A percentile compares a stretch with the other conserved stretches of the same genome.
Conservation (phyloP, 2,113 vertebrate species). For the Mungos mungo region DNA sequence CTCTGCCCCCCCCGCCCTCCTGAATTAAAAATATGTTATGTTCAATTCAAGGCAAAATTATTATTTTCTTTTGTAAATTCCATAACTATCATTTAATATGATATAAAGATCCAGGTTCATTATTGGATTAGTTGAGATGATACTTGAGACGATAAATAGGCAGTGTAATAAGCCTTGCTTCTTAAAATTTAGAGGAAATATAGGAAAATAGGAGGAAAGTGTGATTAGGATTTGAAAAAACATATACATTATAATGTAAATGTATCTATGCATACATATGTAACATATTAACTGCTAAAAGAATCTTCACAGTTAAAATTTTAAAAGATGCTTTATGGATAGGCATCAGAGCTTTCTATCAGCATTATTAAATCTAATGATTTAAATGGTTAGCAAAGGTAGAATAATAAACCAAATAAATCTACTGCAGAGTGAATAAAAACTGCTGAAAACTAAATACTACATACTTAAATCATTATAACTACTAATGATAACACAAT, state of each 20-base stretch:
- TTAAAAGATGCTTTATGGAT: background rate
- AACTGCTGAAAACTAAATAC: background rate
- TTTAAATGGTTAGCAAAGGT: background rate
- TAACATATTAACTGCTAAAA: background rate
- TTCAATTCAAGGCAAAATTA: background rate
- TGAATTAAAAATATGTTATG: background rate
- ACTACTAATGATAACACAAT: background rate
- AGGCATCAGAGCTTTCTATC: background rate
- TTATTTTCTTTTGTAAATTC: background rate
- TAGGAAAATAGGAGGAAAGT: constrained; percentile 2
- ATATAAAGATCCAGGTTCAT: background rate
- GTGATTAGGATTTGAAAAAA: background rate
- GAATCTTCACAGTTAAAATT: background rate
- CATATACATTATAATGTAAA: background rate
- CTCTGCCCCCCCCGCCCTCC: background rate
- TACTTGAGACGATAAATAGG: background rate
- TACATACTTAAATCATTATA: background rate
- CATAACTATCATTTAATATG: background rate
- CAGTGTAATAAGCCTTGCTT: background rate
- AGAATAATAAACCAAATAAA: background rate
- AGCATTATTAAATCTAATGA: background rate
- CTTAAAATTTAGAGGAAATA: background rate
- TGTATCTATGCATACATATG: background rate
- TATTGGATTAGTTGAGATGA: background rate
- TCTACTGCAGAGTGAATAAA: background rate